phyloP scores from a whole-genome alignment of 2,113 vertebrate genomes.

The Zeus faber region DNA sequence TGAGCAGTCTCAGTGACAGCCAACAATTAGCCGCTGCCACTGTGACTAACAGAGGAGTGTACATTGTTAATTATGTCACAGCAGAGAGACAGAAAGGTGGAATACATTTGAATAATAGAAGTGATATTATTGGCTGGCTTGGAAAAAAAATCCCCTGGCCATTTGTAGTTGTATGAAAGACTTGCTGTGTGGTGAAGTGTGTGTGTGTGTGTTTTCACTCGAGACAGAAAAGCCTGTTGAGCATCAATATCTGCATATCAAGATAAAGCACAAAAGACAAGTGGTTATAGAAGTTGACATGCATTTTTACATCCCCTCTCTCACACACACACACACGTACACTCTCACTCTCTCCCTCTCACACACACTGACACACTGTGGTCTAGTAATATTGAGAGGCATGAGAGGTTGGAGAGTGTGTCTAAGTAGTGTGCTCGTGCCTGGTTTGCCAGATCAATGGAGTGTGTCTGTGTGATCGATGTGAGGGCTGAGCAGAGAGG shows the following conservation, averaged over 20 bases:
- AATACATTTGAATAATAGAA: conserved; percentile 36
- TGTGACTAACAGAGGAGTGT: conserved; percentile 67
- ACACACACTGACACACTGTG: background rate
- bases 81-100: conserved; percentile 64
- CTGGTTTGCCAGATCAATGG: conserved; percentile 85
- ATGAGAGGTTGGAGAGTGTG: conserved; percentile 54
- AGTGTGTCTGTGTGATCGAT: conserved; percentile 78
- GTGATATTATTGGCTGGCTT: too few relatives aligned
- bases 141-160: too few relatives aligned
- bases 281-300: conserved; percentile 19
- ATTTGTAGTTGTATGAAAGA: too few relatives aligned
- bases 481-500: conserved; percentile 71
- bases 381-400: conserved; percentile 28
- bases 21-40: conserved; percentile 67
- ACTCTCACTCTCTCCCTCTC: background rate
- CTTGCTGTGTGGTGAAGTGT: background rate
- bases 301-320: conserved; percentile 9
- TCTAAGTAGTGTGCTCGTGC: conserved; percentile 77
- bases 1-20: conserved; percentile 66
- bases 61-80: conserved; percentile 69
- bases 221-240: too few relatives aligned
- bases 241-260: too few relatives aligned
- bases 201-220: background rate
- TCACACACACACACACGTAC: conserved; percentile 7
- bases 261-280: too few relatives aligned